These are phyloP conservation scores for Liparis tanakae DNA, from an alignment of 2,797 vertebrate species.

Conservation along the genomic window DNA sequence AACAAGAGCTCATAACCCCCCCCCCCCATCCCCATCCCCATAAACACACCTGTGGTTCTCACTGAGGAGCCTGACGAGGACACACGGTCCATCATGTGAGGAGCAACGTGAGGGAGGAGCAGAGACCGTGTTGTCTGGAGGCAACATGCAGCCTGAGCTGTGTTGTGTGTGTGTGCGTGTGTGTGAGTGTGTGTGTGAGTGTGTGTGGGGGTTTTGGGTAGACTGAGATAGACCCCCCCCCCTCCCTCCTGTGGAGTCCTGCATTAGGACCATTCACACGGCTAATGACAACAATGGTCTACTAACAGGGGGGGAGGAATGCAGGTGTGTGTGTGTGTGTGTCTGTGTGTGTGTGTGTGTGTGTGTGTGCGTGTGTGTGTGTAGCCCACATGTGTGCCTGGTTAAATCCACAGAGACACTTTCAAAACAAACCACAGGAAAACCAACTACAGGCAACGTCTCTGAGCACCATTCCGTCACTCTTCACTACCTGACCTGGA, in stretches of 20 bases:
- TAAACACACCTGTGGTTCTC: conserved; percentile 40
- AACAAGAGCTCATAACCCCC: not conserved
- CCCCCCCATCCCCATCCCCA: not conserved
- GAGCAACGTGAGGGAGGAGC: conserved; percentile 46
- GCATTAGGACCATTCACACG: conserved; percentile 67
- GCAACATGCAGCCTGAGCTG: conserved; percentile 39
- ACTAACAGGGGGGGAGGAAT: conserved; percentile 45
- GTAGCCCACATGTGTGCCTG: not conserved
- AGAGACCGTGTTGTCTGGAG: conserved; percentile 38
- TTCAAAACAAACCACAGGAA: not conserved
- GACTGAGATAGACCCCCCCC: conserved; percentile 64
- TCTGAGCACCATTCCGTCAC: too few species aligned
- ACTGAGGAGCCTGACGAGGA: conserved; percentile 19
- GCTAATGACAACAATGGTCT: conserved; percentile 75
- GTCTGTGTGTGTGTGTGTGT: too few species aligned
- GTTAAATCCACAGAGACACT: not conserved
- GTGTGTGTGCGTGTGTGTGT: too few species aligned
- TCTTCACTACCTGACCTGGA: too few species aligned
- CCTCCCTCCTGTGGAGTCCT: conserved; percentile 49
- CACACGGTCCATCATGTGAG: conserved; percentile 61
- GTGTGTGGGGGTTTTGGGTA: conserved; percentile 44
- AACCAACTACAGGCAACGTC: not conserved
- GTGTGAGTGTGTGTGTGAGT: conserved; percentile 1
- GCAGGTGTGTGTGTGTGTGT: not conserved
- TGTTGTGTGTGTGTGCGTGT: conserved; percentile 22